Evolutionary conservation across 2,113 vertebrate species (phyloP).

Genomic region (Psittacus erithacus): DNA sequence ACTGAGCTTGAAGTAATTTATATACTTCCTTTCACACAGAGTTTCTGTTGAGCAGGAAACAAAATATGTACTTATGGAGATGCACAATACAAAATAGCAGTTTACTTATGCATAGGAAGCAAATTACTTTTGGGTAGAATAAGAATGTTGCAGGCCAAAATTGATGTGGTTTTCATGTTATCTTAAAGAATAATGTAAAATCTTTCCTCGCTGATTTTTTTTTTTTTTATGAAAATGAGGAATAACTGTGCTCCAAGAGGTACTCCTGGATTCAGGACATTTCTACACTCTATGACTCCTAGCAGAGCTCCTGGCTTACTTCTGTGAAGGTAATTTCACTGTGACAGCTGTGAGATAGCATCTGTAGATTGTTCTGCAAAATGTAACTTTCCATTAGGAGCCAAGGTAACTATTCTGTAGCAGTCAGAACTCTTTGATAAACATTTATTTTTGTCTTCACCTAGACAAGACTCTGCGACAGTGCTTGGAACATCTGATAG

Average conservation of each 20-base stretch:
- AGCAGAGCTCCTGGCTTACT: slow-evolving; percentile 32
- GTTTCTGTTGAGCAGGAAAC: not conserved
- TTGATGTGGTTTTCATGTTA: slow-evolving; percentile 47
- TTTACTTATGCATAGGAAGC: slow-evolving; percentile 48
- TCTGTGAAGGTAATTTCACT: slow-evolving; percentile 53
- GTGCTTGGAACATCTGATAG: not conserved
- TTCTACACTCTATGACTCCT: slow-evolving; percentile 19
- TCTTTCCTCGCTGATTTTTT: not conserved
- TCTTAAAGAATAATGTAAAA: slow-evolving; percentile 58
- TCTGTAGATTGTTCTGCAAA: slow-evolving; percentile 55
- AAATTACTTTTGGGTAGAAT: slow-evolving; percentile 51
- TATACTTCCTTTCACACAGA: slow-evolving; percentile 4
- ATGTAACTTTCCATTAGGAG: slow-evolving; percentile 53
- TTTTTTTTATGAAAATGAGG: not conserved
- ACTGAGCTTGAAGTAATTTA: not conserved
- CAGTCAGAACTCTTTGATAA: slow-evolving; percentile 49
- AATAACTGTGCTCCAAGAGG: slow-evolving; percentile 28
- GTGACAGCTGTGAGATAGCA: slow-evolving; percentile 54
- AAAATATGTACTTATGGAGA: not conserved
- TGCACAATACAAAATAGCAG: slow-evolving; percentile 49
- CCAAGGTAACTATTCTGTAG: not conserved
- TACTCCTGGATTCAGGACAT: slow-evolving; percentile 28
- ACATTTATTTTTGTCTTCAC: slow-evolving; percentile 17
- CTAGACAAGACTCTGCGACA: not conserved
- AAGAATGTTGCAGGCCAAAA: slow-evolving; percentile 40